phyloP scores from a whole-genome alignment of 2,888 invertebrate species.

The Subacronicta megacephala region DNA sequence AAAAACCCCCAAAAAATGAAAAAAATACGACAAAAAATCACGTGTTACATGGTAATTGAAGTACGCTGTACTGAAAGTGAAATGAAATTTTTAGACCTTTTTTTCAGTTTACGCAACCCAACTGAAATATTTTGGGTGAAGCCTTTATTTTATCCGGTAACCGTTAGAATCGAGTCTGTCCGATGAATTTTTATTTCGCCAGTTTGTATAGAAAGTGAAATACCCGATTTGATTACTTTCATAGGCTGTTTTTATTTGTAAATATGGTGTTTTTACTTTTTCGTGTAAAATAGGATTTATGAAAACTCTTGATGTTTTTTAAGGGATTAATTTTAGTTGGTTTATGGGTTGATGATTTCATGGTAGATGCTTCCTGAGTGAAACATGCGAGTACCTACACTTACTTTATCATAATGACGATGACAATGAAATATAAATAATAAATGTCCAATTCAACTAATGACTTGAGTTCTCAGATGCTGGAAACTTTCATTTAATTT shows the following conservation, averaged over 20 bases:
- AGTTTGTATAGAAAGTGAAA: conserved; percentile 64
- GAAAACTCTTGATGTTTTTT: background rate
- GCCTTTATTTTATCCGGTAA: conserved; percentile 51
- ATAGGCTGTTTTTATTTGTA: conserved; percentile 42
- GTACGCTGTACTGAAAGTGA: conserved; percentile 51
- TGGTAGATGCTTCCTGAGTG: too few relatives aligned
- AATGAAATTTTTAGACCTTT: conserved; percentile 47
- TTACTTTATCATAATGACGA: too few relatives aligned
- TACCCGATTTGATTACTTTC: conserved; percentile 47
- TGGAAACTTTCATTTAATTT: too few relatives aligned
- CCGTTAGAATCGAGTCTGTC: conserved; percentile 60
- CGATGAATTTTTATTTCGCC: conserved; percentile 58
- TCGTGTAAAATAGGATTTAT: conserved; percentile 23
- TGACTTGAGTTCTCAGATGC: too few relatives aligned
- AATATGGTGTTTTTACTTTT: conserved; percentile 36
- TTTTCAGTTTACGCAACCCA: conserved; percentile 46
- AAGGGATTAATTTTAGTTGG: too few relatives aligned
- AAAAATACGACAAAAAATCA: conserved; percentile 43
- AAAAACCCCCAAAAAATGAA: conserved; percentile 18
- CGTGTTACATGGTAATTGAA: conserved; percentile 54
- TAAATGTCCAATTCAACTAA: too few relatives aligned
- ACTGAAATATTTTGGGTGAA: conserved; percentile 52
- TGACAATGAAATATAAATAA: too few relatives aligned
- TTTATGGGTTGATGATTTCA: too few relatives aligned
- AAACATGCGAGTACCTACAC: too few relatives aligned